Evolutionary conservation across 2,113 vertebrate species (phyloP).

Genomic region (Barnardius zonarius): DNA sequence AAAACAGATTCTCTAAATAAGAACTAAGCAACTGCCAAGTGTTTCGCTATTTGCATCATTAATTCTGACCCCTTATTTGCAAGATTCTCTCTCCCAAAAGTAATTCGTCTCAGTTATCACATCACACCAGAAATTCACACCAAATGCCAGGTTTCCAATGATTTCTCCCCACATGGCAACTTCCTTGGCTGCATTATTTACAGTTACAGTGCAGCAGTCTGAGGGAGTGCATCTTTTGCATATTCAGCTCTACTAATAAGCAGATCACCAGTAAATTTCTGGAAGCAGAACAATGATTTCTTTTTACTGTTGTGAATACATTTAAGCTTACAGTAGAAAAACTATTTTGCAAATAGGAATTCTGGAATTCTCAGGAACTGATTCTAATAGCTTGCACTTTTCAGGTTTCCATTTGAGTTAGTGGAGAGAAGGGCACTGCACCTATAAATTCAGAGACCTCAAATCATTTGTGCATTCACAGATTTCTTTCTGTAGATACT

Average conservation of each 20-base stretch:
- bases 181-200: background rate
- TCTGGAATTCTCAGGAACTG: background rate
- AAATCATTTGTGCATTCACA: background rate
- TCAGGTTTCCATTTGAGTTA: background rate
- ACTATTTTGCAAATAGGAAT: background rate
- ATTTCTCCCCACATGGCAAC: conserved; percentile 2
- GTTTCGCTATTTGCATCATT: background rate
- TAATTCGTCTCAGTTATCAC: background rate
- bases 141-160: background rate
- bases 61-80: conserved; percentile 25
- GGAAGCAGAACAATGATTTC: background rate
- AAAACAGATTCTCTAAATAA: conserved; percentile 16
- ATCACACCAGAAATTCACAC: conserved; percentile 21
- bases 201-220: background rate
- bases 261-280: background rate
- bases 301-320: background rate
- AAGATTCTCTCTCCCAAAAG: background rate
- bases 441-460: background rate
- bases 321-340: background rate
- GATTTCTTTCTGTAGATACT: background rate
- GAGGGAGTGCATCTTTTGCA: background rate
- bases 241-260: background rate
- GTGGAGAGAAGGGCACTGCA: background rate
- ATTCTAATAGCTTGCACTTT: background rate
- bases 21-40: background rate